phyloP scores from a whole-genome alignment of 2,113 vertebrate species.

The Menura novaehollandiae region DNA sequence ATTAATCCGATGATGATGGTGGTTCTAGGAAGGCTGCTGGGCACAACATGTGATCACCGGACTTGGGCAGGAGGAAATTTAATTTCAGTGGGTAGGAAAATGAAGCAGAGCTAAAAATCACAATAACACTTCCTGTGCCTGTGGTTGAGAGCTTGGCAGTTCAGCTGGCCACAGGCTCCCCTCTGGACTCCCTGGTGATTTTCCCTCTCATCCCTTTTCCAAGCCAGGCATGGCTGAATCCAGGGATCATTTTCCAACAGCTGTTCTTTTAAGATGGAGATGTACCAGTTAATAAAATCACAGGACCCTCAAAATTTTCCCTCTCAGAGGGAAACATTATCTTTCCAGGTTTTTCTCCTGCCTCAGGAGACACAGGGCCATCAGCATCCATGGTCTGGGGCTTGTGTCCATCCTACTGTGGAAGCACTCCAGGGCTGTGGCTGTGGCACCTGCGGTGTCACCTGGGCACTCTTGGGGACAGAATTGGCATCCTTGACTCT shows the following conservation, averaged over 20 bases:
- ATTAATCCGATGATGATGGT: not conserved
- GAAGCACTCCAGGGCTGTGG: not conserved
- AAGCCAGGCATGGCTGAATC: not conserved
- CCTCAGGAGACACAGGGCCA: not conserved
- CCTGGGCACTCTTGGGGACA: not conserved
- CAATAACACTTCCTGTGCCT: not conserved
- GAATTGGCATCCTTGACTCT: fast-evolving
- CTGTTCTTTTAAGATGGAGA: not conserved
- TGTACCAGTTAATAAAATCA: not conserved
- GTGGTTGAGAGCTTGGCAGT: fast-evolving
- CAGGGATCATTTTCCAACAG: not conserved
- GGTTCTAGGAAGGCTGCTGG: not conserved
- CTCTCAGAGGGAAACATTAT: fast-evolving
- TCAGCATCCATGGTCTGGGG: not conserved
- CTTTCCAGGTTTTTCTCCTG: not conserved
- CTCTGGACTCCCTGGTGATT: not conserved
- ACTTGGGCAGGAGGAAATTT: not conserved
- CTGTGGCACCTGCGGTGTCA: not conserved
- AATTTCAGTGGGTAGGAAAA: not conserved
- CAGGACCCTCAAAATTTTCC: not conserved
- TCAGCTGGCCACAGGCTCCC: fast-evolving
- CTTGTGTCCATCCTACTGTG: not conserved
- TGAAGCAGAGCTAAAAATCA: not conserved
- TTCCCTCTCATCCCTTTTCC: fast-evolving
- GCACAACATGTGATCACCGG: not conserved